Evolutionary conservation across 1,140 invertebrate species (phyloP), one percentile per base, ranked within the genome.

Genomic region (Elymnias hypermnestra): DNA sequence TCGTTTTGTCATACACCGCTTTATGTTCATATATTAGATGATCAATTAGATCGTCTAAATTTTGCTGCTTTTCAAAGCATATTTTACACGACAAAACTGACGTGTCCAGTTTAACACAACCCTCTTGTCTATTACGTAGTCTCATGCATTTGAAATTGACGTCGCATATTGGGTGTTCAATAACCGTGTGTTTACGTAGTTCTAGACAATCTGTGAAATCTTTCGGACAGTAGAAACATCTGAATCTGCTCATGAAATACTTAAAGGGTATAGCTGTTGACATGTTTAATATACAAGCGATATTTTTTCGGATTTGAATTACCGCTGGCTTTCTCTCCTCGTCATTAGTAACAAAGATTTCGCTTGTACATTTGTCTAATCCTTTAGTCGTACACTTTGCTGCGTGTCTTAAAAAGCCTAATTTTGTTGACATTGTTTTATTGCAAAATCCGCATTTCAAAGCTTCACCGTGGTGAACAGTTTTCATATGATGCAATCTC

Each of bases 211-310:
- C 69, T 0, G 54, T 53, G 19, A 73, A 84, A 44, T 72, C 69
- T 37, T 64, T 65, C 0, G 74, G 64, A 35, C 81, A 84, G 40
- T 83, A 75, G 25, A 84, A 84, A 40, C 78, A 84, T 3, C 62
- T 62, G 41, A 64, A 84, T 37, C 71, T 72, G 26, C 40, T 48
- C n/a, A 66, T 60, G 28, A 76, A 74, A 46, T 73, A 84, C 42
- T 76, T 79, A 26, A 84, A 84, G 3, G 81, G 81, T 12, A 72
- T 57, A 8, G 66, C 75, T 2, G 77, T 81, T 3, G 77, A 76
- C 73, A 77, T 79, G 40, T 83, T 83, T 0, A 83, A 25, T 9
- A 83, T 61, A 22, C 67, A 73, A 13, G 67, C 60, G 8, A 83
- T 77, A 26, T 83, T 83, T 21, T 72, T 62, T 25, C 76, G 47